Percentiles rank a stretch among this genome's conserved stretches.
These are phyloP conservation scores for Phoxinus phoxinus DNA, from an alignment of 2,113 vertebrate genomes.

Conservation along the genomic window DNA sequence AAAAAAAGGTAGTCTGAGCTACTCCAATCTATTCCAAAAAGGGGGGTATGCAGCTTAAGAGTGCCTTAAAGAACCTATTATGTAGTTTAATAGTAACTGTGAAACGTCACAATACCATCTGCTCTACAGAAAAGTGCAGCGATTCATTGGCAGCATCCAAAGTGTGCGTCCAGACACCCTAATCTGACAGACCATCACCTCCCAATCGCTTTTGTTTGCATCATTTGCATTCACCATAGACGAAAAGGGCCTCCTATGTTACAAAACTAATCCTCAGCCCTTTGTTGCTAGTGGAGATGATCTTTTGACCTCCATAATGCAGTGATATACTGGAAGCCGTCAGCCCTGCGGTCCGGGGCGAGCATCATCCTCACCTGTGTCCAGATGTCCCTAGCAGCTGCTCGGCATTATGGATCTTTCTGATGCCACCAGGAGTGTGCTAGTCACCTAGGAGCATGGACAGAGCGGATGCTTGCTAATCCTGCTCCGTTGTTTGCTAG, in stretches of 20 bases:
- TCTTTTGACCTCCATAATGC: conserved; percentile 50
- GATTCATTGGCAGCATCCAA: conserved; percentile 1
- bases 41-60: not conserved
- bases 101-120: conserved; percentile 21
- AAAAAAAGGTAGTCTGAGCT: not conserved
- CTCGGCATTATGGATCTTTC: conserved; percentile 64
- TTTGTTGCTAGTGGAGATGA: conserved; percentile 47
- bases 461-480: conserved; percentile 73
- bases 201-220: conserved; percentile 18
- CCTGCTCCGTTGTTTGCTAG: conserved; percentile 80
- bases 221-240: conserved; percentile 42
- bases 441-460: conserved; percentile 63
- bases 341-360: not conserved
- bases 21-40: not conserved
- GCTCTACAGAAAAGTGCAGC: not conserved
- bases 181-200: conserved; percentile 38
- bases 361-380: conserved; percentile 28
- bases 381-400: conserved; percentile 72
- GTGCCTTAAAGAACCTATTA: not conserved
- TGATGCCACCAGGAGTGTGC: conserved; percentile 55
- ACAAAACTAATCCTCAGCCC: conserved; percentile 46
- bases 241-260: conserved; percentile 22
- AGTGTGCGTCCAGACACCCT: conserved; percentile 14
- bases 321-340: conserved; percentile 8
- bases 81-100: not conserved